These are phyloP conservation scores for Orthonyx spaldingii DNA, from an alignment of 2,113 vertebrate genomes.

Conservation along the genomic window DNA sequence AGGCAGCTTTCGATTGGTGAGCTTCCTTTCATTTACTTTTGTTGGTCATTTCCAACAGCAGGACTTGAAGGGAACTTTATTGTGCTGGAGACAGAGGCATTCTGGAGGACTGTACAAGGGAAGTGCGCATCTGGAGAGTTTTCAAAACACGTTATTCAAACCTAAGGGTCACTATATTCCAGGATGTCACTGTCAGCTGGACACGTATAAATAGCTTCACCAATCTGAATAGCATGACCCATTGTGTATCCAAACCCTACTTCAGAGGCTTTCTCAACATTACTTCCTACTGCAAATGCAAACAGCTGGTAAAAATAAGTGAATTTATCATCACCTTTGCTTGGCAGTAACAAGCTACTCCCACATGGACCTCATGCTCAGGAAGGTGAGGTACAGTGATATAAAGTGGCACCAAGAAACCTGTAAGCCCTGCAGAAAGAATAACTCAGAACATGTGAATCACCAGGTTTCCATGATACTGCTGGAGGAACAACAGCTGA, in stretches of 20 bases:
- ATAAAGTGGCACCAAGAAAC: background rate
- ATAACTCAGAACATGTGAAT: background rate
- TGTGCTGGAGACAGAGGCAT: background rate
- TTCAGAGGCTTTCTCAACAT: background rate
- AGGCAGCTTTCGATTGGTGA: background rate
- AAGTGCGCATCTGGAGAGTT: background rate
- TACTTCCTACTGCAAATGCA: background rate
- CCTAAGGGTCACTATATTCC: background rate
- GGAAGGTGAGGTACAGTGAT: background rate
- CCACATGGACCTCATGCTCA: background rate
- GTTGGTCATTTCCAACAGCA: conserved; percentile 18
- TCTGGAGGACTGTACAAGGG: background rate
- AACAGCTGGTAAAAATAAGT: background rate
- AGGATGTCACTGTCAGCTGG: background rate
- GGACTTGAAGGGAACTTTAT: conserved; percentile 5
- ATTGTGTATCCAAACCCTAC: background rate
- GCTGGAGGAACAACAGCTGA: background rate
- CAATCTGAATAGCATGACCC: background rate
- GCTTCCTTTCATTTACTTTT: conserved; percentile 12
- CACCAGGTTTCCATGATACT: background rate
- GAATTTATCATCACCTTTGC: background rate
- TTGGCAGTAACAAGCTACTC: background rate
- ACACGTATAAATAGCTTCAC: background rate
- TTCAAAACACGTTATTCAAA: background rate
- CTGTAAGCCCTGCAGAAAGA: background rate